Conservation (phyloP, 2,888 invertebrate genomes). For the Synergus japonicus region DNA sequence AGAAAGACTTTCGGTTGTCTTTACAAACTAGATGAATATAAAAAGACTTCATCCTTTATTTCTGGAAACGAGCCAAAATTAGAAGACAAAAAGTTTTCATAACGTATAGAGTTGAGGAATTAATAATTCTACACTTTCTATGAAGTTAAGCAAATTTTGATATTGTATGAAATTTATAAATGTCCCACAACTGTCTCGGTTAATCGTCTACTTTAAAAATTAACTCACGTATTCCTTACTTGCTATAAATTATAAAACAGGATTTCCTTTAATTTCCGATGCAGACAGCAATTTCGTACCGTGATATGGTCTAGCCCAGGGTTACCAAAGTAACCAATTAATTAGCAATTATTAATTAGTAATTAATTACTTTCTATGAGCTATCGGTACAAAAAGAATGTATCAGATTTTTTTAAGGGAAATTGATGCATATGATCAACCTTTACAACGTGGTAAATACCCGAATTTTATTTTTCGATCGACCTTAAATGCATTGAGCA, state of each 20-base stretch:
- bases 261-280: slow-evolving; percentile 59
- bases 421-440: slow-evolving; percentile 1
- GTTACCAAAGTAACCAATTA: slow-evolving; percentile 61
- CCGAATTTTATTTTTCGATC: slow-evolving; percentile 43
- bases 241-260: slow-evolving; percentile 61
- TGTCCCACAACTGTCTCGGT: slow-evolving; percentile 48
- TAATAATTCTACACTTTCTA: neutral
- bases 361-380: slow-evolving; percentile 69
- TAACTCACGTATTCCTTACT: slow-evolving; percentile 52
- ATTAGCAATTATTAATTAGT: slow-evolving; percentile 50
- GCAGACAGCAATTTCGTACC: slow-evolving; percentile 54
- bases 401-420: neutral
- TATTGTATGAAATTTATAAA: neutral
- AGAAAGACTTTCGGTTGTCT: neutral
- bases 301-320: slow-evolving; percentile 74
- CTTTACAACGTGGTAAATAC: slow-evolving; percentile 61
- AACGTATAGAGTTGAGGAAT: neutral
- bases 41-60: too few relatives aligned
- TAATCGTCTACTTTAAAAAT: slow-evolving; percentile 58
- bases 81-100: neutral
- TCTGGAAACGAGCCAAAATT: neutral
- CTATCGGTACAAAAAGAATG: slow-evolving; percentile 73
- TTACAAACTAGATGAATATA: too few relatives aligned
- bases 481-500: slow-evolving; percentile 38
- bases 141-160: neutral